These are phyloP conservation scores for Tortrix viridana DNA, from an alignment of 2,888 invertebrate genomes.

Conservation along the genomic window DNA sequence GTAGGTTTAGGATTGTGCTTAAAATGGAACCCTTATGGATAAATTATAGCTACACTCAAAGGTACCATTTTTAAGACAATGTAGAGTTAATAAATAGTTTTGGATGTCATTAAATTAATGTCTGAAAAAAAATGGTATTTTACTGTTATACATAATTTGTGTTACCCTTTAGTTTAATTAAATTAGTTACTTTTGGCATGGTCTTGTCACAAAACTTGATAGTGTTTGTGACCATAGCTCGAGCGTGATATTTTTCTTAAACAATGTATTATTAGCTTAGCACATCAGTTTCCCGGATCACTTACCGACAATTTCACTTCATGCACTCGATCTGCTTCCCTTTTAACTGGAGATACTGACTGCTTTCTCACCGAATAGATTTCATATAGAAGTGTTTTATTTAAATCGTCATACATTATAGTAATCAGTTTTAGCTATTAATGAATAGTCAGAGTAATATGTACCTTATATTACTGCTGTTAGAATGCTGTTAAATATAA, in stretches of 20 bases:
- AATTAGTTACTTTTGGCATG: slow-evolving; percentile 8
- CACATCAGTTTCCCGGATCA: neutral
- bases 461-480: no score
- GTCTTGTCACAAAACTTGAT: neutral
- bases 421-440: slow-evolving; percentile 1
- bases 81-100: no score
- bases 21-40: neutral
- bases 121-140: no score
- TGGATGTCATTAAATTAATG: no score
- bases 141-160: neutral
- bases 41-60: neutral
- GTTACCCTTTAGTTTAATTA: slow-evolving; percentile 1
- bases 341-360: neutral
- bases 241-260: neutral
- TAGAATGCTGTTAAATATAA: neutral
- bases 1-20: slow-evolving; percentile 24
- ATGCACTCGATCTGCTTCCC: slow-evolving; percentile 14
- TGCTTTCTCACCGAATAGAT: slow-evolving; percentile 12
- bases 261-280: neutral
- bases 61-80: neutral
- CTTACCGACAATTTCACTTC: neutral
- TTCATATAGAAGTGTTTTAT: neutral
- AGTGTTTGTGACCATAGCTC: slow-evolving; percentile 5
- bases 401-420: neutral
- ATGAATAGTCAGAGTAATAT: neutral